Conservation (phyloP, 2,797 vertebrate genomes). For the Tauraco hartlaubi region DNA sequence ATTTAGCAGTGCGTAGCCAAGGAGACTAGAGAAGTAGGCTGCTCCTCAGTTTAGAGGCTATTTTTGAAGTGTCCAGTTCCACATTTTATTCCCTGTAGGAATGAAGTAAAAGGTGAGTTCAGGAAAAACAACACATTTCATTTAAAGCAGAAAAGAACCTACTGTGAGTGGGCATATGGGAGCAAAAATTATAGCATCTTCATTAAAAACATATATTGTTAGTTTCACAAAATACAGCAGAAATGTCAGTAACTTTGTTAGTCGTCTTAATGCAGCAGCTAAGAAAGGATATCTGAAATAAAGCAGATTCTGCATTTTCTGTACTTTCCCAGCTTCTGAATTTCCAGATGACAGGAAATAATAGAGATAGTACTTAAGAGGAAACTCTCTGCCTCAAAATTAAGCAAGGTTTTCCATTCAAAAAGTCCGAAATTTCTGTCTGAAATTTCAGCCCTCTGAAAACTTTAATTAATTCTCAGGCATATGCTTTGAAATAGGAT, state of each 20-base stretch:
- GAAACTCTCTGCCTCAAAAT: neutral
- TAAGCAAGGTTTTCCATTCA: neutral
- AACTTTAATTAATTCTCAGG: neutral
- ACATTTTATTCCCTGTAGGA: neutral
- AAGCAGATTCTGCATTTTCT: neutral
- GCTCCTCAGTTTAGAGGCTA: neutral
- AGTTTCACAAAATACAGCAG: neutral
- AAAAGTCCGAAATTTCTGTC: neutral
- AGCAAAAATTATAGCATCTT: neutral
- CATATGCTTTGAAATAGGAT: neutral
- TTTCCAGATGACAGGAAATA: neutral
- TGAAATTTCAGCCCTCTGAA: neutral
- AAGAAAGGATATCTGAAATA: neutral
- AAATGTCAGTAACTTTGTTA: neutral
- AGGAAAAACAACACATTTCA: neutral
- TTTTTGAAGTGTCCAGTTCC: neutral
- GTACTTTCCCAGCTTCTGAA: neutral
- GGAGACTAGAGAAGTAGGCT: neutral
- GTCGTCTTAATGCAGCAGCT: neutral
- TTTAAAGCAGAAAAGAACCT: neutral
- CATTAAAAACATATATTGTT: neutral
- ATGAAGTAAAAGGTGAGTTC: neutral
- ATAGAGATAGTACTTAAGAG: neutral
- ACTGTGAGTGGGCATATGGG: neutral
- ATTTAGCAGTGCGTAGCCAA: neutral